Conservation (phyloP, 2,113 vertebrate genomes). For the Myrmophylax atrothorax region DNA sequence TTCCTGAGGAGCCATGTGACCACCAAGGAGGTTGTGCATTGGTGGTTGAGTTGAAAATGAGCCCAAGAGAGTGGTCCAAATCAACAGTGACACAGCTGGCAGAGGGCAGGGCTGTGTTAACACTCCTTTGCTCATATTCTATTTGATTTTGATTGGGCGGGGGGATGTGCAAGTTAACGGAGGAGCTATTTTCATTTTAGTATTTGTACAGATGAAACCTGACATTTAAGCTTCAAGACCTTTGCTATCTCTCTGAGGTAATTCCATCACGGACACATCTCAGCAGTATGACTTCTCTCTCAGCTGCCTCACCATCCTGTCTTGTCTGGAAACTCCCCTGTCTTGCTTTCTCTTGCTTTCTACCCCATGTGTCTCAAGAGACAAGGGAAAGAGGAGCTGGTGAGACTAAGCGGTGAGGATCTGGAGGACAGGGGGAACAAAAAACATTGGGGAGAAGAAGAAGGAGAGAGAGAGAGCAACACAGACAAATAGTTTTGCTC, state of each 20-base stretch:
- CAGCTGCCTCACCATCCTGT: neutral
- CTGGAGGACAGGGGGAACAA: neutral
- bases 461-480: neutral
- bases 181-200: neutral
- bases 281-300: neutral
- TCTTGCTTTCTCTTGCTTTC: neutral
- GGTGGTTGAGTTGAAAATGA: neutral
- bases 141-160: neutral
- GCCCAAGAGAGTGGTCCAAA: neutral
- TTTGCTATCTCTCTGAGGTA: neutral
- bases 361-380: neutral
- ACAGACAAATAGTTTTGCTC: neutral
- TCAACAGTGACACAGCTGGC: fast-evolving
- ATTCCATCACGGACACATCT: neutral
- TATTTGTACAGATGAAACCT: neutral
- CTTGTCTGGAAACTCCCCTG: neutral
- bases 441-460: neutral
- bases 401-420: neutral
- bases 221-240: neutral
- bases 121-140: neutral
- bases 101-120: neutral
- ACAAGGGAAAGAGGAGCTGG: neutral
- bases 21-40: neutral
- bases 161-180: neutral
- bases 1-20: neutral